Percentiles rank a stretch among this genome's conserved stretches.
Conservation (phyloP, 92 coral and sea anemone species). For the Hydrozoanthus gracilis region DNA sequence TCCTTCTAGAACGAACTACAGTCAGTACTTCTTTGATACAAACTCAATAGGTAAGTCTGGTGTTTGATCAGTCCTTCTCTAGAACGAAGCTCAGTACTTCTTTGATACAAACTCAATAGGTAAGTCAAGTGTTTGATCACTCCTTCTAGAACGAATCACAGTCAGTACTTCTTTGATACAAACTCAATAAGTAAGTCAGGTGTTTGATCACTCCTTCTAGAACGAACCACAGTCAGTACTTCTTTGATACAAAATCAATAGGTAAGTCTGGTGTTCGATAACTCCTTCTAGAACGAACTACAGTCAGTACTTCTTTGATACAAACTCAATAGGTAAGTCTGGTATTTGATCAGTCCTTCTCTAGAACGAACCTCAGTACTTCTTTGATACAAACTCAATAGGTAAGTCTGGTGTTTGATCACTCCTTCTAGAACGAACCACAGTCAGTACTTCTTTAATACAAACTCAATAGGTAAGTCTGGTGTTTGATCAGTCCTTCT, state of each 20-base stretch:
- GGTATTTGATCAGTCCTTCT: too few relatives aligned
- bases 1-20: too few relatives aligned
- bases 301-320: constrained; percentile 83
- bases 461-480: constrained; percentile 70
- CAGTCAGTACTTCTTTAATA: constrained; percentile 75
- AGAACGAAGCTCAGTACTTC: constrained; percentile 76
- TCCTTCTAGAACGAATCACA: too few relatives aligned
- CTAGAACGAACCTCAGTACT: constrained; percentile 75
- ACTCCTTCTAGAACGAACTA: too few relatives aligned
- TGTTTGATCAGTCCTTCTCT: too few relatives aligned
- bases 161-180: constrained; percentile 78
- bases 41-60: constrained; percentile 68
- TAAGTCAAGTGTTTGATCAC: constrained; percentile 34
- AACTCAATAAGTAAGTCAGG: constrained; percentile 67
- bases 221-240: constrained; percentile 62
- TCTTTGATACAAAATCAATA: constrained; percentile 82
- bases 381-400: constrained; percentile 82
- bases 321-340: constrained; percentile 71
- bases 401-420: constrained; percentile 54
- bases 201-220: neutral
- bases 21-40: constrained; percentile 81
- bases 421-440: too few relatives aligned
- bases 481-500: neutral
- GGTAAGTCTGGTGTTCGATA: constrained; percentile 40
- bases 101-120: constrained; percentile 84